Conservation (phyloP, 2,113 vertebrate species). For the Microcebus griseorufus region DNA sequence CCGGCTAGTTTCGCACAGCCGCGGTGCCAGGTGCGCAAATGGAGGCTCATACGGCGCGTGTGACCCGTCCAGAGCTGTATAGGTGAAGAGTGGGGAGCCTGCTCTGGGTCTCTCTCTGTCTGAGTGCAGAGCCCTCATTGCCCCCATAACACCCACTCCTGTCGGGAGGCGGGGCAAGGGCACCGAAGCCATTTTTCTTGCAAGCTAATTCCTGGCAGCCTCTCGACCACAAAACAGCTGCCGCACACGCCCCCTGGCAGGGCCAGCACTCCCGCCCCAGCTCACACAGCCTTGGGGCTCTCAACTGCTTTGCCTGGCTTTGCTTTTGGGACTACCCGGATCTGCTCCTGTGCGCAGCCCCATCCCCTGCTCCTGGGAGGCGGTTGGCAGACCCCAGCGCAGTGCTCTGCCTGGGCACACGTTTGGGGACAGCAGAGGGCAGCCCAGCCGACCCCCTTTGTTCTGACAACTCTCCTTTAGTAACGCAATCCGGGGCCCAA, state of each 20-base stretch:
- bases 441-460: fast-evolving
- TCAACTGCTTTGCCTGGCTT: background rate
- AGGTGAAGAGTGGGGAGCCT: background rate
- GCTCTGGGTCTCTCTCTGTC: no score
- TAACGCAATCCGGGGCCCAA: fast-evolving
- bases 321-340: fast-evolving
- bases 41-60: background rate
- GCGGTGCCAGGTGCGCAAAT: fast-evolving
- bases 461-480: background rate
- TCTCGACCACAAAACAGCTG: fast-evolving
- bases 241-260: fast-evolving
- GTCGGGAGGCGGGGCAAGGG: fast-evolving
- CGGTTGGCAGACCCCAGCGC: background rate
- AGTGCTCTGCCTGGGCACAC: background rate
- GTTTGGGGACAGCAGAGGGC: fast-evolving
- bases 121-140: background rate
- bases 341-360: fast-evolving
- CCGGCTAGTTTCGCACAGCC: fast-evolving
- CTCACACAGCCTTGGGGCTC: fast-evolving
- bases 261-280: background rate
- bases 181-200: fast-evolving
- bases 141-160: fast-evolving
- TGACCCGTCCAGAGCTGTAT: fast-evolving
- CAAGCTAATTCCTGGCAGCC: fast-evolving
- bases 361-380: background rate